These are phyloP conservation scores for Drosophila nigricruria DNA, from an alignment of 2,888 invertebrate genomes.

Conservation along the genomic window DNA sequence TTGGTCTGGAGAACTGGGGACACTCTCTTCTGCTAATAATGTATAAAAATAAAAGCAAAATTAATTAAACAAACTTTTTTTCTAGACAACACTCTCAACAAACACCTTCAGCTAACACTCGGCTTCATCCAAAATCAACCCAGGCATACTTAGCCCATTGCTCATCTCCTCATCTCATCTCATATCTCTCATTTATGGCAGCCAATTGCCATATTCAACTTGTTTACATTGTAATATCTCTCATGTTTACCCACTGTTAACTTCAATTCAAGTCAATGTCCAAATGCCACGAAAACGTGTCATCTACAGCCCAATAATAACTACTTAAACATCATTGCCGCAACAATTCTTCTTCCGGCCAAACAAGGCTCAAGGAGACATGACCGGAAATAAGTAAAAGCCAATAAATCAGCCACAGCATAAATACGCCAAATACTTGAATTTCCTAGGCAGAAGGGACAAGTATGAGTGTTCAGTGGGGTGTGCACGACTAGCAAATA, in stretches of 20 bases:
- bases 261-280: constrained; percentile 27
- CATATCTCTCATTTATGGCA: background rate
- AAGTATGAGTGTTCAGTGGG: background rate
- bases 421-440: constrained; percentile 53
- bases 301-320: constrained; percentile 59
- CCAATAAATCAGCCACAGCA: constrained; percentile 81
- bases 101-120: background rate
- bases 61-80: background rate
- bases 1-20: too few species aligned
- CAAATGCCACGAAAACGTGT: constrained; percentile 40
- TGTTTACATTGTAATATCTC: constrained; percentile 16
- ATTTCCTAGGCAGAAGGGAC: background rate
- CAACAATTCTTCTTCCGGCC: constrained; percentile 10
- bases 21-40: too few species aligned
- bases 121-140: background rate
- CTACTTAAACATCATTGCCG: constrained; percentile 51
- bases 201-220: background rate
- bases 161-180: background rate
- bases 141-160: background rate
- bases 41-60: background rate
- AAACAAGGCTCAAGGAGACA: constrained; percentile 17
- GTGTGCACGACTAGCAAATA: constrained; percentile 8
- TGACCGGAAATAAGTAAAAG: constrained; percentile 82
- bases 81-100: too few species aligned
- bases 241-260: constrained; percentile 8